A percentile compares a stretch with the other conserved stretches of the same genome.
These are phyloP conservation scores for Protodeltote pygarga DNA, from an alignment of 2,888 invertebrate species.

Conservation along the genomic window DNA sequence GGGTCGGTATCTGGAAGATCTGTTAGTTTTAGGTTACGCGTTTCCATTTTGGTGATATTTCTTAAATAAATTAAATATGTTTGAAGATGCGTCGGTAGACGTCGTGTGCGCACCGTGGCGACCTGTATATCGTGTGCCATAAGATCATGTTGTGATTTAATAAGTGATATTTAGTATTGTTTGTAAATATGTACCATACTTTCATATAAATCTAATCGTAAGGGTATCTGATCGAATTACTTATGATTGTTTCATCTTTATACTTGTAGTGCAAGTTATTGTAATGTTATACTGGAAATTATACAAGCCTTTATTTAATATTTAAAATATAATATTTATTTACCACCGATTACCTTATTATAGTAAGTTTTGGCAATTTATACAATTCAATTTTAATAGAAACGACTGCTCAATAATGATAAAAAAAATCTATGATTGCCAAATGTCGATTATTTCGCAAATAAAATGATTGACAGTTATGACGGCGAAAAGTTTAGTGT, in stretches of 20 bases:
- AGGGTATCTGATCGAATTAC: conserved; percentile 67
- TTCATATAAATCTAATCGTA: conserved; percentile 78
- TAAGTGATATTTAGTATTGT: conserved; percentile 86
- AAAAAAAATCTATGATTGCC: conserved; percentile 22
- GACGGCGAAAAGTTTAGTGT: conserved; percentile 19
- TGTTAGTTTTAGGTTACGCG: conserved; percentile 72
- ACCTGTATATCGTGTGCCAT: conserved; percentile 85
- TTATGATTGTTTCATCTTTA: conserved; percentile 62
- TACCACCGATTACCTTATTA: conserved; percentile 49
- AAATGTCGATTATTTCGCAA: conserved; percentile 13
- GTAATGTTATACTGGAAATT: conserved; percentile 43
- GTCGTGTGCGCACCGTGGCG: conserved; percentile 56
- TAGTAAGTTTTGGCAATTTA: conserved; percentile 47
- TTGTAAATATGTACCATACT: conserved; percentile 86
- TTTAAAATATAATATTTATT: conserved; percentile 49
- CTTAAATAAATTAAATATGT: conserved; percentile 65
- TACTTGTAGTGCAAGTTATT: conserved; percentile 56
- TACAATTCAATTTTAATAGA: conserved; percentile 33
- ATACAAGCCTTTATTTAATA: conserved; percentile 43
- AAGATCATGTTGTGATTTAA: conserved; percentile 86
- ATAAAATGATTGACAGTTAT: conserved; percentile 20
- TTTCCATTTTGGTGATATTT: conserved; percentile 80
- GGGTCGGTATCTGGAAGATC: conserved; percentile 73
- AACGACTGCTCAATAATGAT: conserved; percentile 33
- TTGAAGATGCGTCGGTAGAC: conserved; percentile 79